Evolutionary conservation across 2,797 vertebrate genomes (phyloP), one percentile per base, ranked within the genome.

Genomic region (Pangasius krempfi): DNA sequence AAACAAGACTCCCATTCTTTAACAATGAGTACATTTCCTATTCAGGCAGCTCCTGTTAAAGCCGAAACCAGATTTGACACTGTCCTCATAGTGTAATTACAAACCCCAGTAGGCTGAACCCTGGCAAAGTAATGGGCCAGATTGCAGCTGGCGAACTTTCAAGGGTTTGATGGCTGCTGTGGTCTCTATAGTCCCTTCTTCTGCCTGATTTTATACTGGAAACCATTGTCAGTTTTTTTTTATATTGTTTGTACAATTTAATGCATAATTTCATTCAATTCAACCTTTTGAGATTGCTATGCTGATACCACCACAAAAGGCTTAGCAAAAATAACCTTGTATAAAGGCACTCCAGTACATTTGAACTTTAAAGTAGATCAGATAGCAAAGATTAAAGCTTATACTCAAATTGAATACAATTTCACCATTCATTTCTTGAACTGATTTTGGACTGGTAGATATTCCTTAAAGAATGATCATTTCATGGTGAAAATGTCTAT

Each of bases 1-100:
- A 87, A 95, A 95, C 95, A 96, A 95, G 93, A 91, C 90, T 78
- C 40, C 88, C 92, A 95, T 95, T 96, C 94, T 87, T 75, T 64
- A 87, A 89, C 80, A 83, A 85, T 62, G 56, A 84, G 40, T 89
- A 82, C 75, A 89, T 79, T 85, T 87, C 54, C 70, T 37, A 90
- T 86, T 86, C 60, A 80, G 40, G 33, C 79, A 58, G 89, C 90
- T 91, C 91, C 93, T 88, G 91, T 78, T 92, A 89, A 92, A 87
- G 64, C 88, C 79, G 60, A 89, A 88, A 78, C 85, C 70, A 86
- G 79, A 50, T 54, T 50, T 30, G 82, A 89, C 30, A 25, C 83
- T 88, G 76, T 56, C 76, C 76, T 88, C 85, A 87, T 68, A 89
- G 58, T 37, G 62, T 88, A 89, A 89, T 90, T 89, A 85, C 73